These are phyloP conservation scores for Anoplolepis gracilipes DNA, from an alignment of 1,140 invertebrate species.

Conservation along the genomic window DNA sequence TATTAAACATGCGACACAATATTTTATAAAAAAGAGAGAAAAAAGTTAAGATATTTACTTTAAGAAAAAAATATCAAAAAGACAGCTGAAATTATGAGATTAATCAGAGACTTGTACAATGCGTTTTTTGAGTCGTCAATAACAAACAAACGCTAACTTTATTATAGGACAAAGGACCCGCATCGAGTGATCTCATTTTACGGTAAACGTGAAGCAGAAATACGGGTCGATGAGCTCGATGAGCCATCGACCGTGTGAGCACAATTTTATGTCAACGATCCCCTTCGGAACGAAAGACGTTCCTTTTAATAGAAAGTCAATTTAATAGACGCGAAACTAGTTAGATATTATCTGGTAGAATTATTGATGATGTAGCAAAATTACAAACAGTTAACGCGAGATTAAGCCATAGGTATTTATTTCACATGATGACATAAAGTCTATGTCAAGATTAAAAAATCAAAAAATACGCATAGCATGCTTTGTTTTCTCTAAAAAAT, in stretches of 20 bases:
- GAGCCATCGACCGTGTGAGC: conserved; percentile 33
- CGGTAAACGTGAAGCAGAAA: conserved; percentile 41
- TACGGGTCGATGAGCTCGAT: conserved; percentile 52
- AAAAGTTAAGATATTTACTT: too few relatives aligned
- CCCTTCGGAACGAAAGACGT: conserved; percentile 25
- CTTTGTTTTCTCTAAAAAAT: neutral
- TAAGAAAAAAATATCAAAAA: neutral
- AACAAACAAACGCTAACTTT: conserved; percentile 47
- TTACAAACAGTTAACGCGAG: conserved; percentile 16
- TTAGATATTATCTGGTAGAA: conserved; percentile 44
- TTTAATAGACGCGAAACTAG: conserved; percentile 30
- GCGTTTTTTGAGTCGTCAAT: conserved; percentile 21
- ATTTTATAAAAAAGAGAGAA: neutral
- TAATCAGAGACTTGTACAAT: neutral
- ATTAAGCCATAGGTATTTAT: neutral
- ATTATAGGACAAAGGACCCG: conserved; percentile 50
- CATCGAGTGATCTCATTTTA: conserved; percentile 50
- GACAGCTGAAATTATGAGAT: neutral
- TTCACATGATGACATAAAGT: neutral
- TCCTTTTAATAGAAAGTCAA: conserved; percentile 55
- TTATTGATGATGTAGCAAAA: conserved; percentile 27
- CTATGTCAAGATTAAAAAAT: neutral
- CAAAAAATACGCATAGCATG: too few relatives aligned
- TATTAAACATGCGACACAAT: neutral
- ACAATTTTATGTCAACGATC: conserved; percentile 57